Conservation (phyloP, 2,797 vertebrate species). For the Bryconaethiops microstoma region DNA sequence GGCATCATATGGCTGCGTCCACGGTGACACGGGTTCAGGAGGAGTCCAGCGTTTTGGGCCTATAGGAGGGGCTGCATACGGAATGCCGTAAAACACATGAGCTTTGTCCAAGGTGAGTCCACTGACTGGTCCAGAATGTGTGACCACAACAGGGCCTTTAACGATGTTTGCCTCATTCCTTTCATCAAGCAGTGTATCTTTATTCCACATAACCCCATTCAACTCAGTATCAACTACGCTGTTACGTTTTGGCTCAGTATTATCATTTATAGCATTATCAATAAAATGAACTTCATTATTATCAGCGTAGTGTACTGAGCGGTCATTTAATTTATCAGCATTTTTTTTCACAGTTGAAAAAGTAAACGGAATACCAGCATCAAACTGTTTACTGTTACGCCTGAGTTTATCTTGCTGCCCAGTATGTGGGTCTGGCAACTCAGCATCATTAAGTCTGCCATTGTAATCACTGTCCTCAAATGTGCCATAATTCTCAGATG, state of each 20-base stretch:
- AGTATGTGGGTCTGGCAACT: background rate
- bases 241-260: background rate
- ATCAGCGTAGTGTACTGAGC: background rate
- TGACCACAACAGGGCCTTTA: slow-evolving; percentile 40
- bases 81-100: slow-evolving; percentile 77
- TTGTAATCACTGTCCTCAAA: slow-evolving; percentile 1
- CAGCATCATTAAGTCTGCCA: background rate
- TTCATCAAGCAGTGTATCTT: background rate
- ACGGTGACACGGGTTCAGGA: slow-evolving; percentile 68
- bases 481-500: background rate
- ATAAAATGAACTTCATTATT: slow-evolving; percentile 21
- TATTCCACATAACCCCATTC: slow-evolving; percentile 1
- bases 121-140: slow-evolving; percentile 53
- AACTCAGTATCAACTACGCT: background rate
- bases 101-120: slow-evolving; percentile 72
- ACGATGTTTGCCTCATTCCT: background rate
- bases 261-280: background rate
- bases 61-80: slow-evolving; percentile 75
- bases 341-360: background rate
- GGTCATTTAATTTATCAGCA: background rate
- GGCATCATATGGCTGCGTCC: slow-evolving; percentile 72
- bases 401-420: background rate
- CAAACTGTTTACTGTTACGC: background rate
- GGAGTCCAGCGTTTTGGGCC: slow-evolving; percentile 76
- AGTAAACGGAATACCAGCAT: background rate